These are phyloP conservation scores for Platyscelio sp. DNA, from an alignment of 2,888 invertebrate species.

Conservation along the genomic window DNA sequence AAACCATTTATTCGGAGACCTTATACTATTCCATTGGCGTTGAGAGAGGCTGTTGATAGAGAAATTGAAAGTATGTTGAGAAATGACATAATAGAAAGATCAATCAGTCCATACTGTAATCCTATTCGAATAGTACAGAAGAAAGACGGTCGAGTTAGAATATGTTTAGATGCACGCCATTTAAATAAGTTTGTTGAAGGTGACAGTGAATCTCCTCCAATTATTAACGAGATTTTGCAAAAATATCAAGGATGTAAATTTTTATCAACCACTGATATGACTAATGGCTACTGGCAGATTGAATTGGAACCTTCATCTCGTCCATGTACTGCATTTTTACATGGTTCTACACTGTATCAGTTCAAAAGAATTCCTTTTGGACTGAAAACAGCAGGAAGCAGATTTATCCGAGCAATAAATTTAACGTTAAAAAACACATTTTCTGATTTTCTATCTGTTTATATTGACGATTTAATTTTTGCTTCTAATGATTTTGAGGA, in stretches of 20 bases:
- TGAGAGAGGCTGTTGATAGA: conserved; percentile 72
- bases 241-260: conserved; percentile 68
- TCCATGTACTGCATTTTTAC: conserved; percentile 72
- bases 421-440: conserved; percentile 65
- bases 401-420: conserved; percentile 68
- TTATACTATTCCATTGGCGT: conserved; percentile 77
- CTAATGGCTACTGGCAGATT: conserved; percentile 76
- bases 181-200: conserved; percentile 76
- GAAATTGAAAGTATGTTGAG: conserved; percentile 76
- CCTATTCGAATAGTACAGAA: conserved; percentile 78
- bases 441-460: conserved; percentile 66
- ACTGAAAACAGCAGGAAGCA: conserved; percentile 74
- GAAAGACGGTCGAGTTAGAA: conserved; percentile 75
- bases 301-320: conserved; percentile 65
- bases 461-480: conserved; percentile 79
- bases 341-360: conserved; percentile 72
- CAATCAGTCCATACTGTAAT: conserved; percentile 76
- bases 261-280: conserved; percentile 71
- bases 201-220: conserved; percentile 75
- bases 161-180: conserved; percentile 79
- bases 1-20: conserved; percentile 66
- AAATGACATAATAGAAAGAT: conserved; percentile 76
- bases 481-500: conserved; percentile 71
- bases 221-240: conserved; percentile 71
- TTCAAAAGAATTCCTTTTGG: conserved; percentile 79